A percentile compares a stretch with the other conserved stretches of the same genome.
phyloP scores from a whole-genome alignment of 2,113 vertebrate genomes.

The Lichenostomus cassidix region DNA sequence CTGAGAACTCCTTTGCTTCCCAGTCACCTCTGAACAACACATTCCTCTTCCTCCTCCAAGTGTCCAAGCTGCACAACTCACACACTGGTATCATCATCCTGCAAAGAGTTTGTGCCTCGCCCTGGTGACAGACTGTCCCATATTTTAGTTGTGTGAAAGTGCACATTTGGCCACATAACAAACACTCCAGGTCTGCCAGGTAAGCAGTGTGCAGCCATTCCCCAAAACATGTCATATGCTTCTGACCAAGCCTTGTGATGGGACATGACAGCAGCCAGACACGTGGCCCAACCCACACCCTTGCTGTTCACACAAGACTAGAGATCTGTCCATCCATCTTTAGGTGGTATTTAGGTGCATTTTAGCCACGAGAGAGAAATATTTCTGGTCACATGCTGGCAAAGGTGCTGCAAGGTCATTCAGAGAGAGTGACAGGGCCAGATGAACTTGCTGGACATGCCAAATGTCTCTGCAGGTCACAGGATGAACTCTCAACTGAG shows the following conservation, averaged over 20 bases:
- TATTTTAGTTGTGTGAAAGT: background rate
- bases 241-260: background rate
- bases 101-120: background rate
- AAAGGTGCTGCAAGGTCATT: background rate
- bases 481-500: background rate
- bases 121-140: background rate
- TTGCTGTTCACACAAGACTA: background rate
- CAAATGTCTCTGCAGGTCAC: background rate
- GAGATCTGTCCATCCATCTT: background rate
- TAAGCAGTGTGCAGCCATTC: background rate
- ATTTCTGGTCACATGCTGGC: background rate
- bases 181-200: rapidly evolving
- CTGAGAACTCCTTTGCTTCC: background rate
- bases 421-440: background rate
- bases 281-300: background rate
- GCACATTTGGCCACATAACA: background rate
- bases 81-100: background rate
- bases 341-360: background rate
- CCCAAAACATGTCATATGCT: background rate
- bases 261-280: background rate
- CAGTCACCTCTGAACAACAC: background rate
- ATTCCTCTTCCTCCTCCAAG: background rate
- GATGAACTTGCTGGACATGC: background rate
- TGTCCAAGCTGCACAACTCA: background rate
- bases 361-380: background rate